Base-by-base conservation (phyloP, 1,140 invertebrate species). In the Laupala kohalensis region DNA sequence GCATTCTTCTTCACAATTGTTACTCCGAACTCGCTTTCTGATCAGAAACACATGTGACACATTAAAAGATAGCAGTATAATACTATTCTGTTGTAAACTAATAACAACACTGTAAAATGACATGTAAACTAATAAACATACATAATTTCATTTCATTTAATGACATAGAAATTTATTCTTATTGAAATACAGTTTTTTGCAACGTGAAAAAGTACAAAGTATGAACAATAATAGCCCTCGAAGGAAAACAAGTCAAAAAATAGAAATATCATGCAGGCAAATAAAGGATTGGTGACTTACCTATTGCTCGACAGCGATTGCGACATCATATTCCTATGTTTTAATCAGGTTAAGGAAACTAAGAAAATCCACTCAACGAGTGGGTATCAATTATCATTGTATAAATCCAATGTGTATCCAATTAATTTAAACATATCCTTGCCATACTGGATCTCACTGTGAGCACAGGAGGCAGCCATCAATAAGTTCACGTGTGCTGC, bases 1-100 rank as follows among this genome's bases (percentile, higher is more conserved):
- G 62, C 83, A 83, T 74, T 90, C 89, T 73, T 89, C 88, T 79
- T 90, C 88, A 28, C 53, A 68, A 27, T 80, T 76, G 63, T 74
- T 71, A 68, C 79, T 81, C 63, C 88, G 82, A 4, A 83, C 82
- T 74, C 89, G 83, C 82, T 91, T 90, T 75, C 88, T 90, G 77
- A 75, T n/a, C n/a, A n/a, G n/a, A n/a, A n/a, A n/a, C n/a, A n/a
- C n/a, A n/a, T n/a, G n/a, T n/a, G n/a, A n/a, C n/a, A n/a, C n/a
- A n/a, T n/a, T n/a, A n/a, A n/a, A n/a, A n/a, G n/a, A n/a, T n/a
- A n/a, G n/a, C n/a, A n/a, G n/a, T n/a, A n/a, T n/a, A n/a, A n/a
- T n/a, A n/a, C n/a, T n/a, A n/a, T n/a, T n/a, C n/a, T n/a, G n/a
- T n/a, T n/a, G n/a, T n/a, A n/a, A n/a, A n/a, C n/a, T n/a, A n/a